Conservation (phyloP, 2,888 invertebrate species). For the Ichneumoninae sp. region DNA sequence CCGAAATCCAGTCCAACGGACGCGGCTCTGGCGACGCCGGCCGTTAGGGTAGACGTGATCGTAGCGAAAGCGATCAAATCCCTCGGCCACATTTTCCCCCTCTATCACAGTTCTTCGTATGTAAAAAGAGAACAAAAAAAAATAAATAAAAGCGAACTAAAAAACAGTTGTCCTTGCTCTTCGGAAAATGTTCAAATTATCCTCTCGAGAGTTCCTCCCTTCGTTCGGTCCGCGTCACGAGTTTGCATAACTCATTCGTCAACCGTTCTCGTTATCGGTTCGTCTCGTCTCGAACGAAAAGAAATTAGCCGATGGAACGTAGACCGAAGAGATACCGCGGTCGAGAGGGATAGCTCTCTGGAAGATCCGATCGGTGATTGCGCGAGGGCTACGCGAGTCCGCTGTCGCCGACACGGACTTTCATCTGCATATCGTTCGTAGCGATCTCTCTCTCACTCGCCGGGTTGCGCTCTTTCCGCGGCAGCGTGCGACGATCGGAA, state of each 20-base stretch:
- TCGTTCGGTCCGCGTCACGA: background rate
- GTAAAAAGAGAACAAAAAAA: background rate
- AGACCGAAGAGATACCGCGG: slow-evolving; percentile 6
- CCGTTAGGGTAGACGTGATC: slow-evolving; percentile 67
- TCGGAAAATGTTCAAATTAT: background rate
- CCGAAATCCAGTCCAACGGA: slow-evolving; percentile 72
- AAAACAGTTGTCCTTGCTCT: background rate
- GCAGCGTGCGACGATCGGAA: slow-evolving; percentile 2
- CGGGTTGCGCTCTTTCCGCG: background rate
- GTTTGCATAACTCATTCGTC: slow-evolving; percentile 9
- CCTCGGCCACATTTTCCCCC: slow-evolving; percentile 73
- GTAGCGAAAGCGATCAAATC: slow-evolving; percentile 74
- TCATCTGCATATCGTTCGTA: slow-evolving; percentile 60
- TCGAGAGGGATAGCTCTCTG: background rate
- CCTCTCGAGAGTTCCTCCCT: background rate
- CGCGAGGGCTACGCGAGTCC: slow-evolving; percentile 40
- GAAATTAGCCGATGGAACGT: slow-evolving; percentile 21
- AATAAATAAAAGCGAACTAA: background rate
- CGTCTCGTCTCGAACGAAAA: slow-evolving; percentile 26
- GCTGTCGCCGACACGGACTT: slow-evolving; percentile 59
- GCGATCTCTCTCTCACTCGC: slow-evolving; percentile 18
- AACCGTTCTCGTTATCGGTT: slow-evolving; percentile 25
- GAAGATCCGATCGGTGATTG: slow-evolving; percentile 59
- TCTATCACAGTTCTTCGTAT: slow-evolving; percentile 43
- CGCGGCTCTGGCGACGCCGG: slow-evolving; percentile 70